A percentile compares a stretch with the other conserved stretches of the same genome.
These are phyloP conservation scores for Saimiri boliviensis DNA, from an alignment of 2,113 vertebrate species.

Conservation along the genomic window DNA sequence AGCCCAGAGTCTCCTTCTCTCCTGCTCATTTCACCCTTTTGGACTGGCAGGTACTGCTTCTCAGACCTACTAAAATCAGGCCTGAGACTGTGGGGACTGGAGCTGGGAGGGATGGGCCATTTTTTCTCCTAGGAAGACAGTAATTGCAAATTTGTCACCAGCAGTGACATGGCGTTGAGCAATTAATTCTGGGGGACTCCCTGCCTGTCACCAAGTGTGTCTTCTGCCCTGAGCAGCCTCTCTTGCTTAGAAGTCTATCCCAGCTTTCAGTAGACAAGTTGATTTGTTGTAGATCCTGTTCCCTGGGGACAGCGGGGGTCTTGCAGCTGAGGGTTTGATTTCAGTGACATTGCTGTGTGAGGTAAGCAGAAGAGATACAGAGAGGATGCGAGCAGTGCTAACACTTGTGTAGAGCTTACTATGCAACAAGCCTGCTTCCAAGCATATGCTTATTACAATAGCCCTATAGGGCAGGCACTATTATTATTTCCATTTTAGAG, in stretches of 20 bases:
- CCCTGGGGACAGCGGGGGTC: background rate
- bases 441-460: too few relatives aligned
- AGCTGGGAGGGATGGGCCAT: background rate
- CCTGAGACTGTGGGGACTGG: background rate
- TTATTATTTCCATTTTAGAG: background rate
- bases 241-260: background rate
- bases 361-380: background rate
- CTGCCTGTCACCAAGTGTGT: background rate
- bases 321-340: background rate
- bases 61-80: background rate
- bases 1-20: background rate
- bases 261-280: background rate
- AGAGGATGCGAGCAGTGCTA: background rate
- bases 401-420: too few relatives aligned
- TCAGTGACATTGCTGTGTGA: background rate
- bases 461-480: rapidly evolving
- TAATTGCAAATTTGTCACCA: slow-evolving; percentile 69
- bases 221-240: background rate
- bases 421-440: too few relatives aligned
- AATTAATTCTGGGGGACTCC: slow-evolving; percentile 66
- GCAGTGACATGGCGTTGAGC: slow-evolving; percentile 7
- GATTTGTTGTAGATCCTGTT: background rate
- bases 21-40: background rate
- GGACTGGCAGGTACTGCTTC: background rate
- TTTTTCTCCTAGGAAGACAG: slow-evolving; percentile 48